Percentiles rank a stretch among this genome's conserved stretches.
Conservation (phyloP, 1,140 invertebrate species). For the Pseudomyrmex sp. region DNA sequence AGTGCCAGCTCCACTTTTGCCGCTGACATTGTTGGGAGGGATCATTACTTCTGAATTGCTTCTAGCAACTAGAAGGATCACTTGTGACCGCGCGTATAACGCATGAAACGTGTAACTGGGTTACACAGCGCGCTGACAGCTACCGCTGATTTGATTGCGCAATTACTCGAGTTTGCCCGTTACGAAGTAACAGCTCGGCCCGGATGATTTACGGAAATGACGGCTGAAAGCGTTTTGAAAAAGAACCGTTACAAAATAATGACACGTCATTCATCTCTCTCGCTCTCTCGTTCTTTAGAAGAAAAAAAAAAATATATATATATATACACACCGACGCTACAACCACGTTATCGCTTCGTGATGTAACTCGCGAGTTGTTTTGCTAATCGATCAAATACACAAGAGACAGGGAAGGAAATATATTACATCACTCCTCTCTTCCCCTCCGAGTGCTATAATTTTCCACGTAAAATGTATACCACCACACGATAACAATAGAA, state of each 20-base stretch:
- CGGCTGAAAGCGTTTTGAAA: conserved; percentile 44
- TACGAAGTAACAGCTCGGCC: conserved; percentile 49
- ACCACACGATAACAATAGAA: background rate
- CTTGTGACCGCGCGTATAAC: conserved; percentile 56
- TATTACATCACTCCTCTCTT: background rate
- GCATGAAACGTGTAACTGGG: conserved; percentile 53
- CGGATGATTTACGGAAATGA: conserved; percentile 60
- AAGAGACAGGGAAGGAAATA: background rate
- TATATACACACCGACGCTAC: background rate
- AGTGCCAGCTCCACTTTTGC: conserved; percentile 55
- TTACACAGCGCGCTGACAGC: conserved; percentile 58
- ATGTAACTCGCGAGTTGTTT: background rate
- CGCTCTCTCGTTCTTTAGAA: background rate
- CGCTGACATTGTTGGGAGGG: conserved; percentile 54
- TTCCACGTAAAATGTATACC: background rate
- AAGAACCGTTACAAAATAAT: conserved; percentile 38
- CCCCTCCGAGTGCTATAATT: too few relatives aligned
- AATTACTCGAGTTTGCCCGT: conserved; percentile 58
- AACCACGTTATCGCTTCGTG: background rate
- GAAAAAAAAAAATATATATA: conserved; percentile 13
- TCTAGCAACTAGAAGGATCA: conserved; percentile 49
- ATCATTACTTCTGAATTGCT: conserved; percentile 60
- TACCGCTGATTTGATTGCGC: conserved; percentile 57
- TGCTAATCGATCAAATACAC: background rate
- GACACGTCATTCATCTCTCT: background rate